A percentile compares a stretch with the other conserved stretches of the same genome.
Evolutionary conservation across 1,140 invertebrate genomes (phyloP).

Genomic region (Drosophila tani): DNA sequence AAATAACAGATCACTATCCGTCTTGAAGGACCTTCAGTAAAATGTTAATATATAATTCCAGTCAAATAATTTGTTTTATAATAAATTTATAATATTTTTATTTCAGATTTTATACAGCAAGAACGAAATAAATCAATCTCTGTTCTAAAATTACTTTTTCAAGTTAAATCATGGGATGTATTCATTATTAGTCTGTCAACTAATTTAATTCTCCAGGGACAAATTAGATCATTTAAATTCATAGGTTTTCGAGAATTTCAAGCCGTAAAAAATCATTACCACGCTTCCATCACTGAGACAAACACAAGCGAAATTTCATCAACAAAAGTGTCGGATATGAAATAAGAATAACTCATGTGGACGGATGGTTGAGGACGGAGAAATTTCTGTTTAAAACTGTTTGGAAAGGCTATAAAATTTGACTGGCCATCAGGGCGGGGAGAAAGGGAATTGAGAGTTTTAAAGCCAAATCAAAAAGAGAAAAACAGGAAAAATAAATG

Average conservation of each 20-base stretch:
- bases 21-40: no score
- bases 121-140: not conserved
- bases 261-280: slow-evolving; percentile 34
- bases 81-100: no score
- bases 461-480: slow-evolving; percentile 32
- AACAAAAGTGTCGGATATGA: slow-evolving; percentile 25
- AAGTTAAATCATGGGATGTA: not conserved
- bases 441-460: slow-evolving; percentile 18
- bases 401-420: slow-evolving; percentile 42
- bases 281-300: slow-evolving; percentile 3
- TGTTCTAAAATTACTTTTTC: not conserved
- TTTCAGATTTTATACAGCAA: not conserved
- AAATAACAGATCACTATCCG: no score
- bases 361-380: slow-evolving; percentile 11
- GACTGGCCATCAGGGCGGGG: slow-evolving; percentile 27
- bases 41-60: no score
- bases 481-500: slow-evolving; percentile 43
- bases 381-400: slow-evolving; percentile 30
- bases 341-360: slow-evolving; percentile 23
- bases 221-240: slow-evolving; percentile 3
- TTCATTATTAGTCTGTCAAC: not conserved
- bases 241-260: slow-evolving; percentile 6
- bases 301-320: slow-evolving; percentile 27
- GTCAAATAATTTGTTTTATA: no score
- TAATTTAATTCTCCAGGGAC: not conserved